Evolutionary conservation across 2,113 vertebrate genomes (phyloP), one percentile per base, ranked within the genome.

Genomic region (Bombycilla garrulus): DNA sequence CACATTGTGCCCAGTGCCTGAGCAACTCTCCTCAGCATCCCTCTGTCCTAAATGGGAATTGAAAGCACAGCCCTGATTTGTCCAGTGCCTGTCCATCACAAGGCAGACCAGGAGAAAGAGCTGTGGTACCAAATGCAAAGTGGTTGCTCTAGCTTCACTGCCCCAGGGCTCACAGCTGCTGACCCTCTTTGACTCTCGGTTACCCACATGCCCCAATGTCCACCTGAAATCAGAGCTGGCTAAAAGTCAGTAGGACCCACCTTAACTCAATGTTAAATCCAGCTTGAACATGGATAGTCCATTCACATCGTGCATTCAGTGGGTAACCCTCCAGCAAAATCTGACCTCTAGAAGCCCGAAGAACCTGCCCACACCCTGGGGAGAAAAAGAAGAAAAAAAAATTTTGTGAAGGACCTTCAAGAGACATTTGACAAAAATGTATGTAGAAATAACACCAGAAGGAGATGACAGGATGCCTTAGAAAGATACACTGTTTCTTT

Each of bases 271-370:
- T 98, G 76, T 98, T 98, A 92, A 99, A 98, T n/a, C 98, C 98
- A 45, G 96, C 95, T 74, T 98, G 98, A 95, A 99, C 98, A 17
- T 99, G 97, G 92, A 99, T 97, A 80, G 98, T 99, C 99, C 99
- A 99, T 93, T 99, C 99, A 9, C 99, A 99, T 61, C 98, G 98
- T 60, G 99, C 98, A 44, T 99, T 99, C 94, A 98, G 98, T 3
- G 99, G 99, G 93, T 99, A 99, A 95, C 99, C 98, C 92, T 99
- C 99, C 95, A 99, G 92, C 84, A 99, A 97, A 97, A 99, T 98
- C 83, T 99, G 99, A 79, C 99, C 99, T 88, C 98, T 98, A 7
- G 98, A 95, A 92, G 98, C 98, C 65, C 62, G 98, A 66, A 99
- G 98, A 88, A 99, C 98, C 82, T 99, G 98, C 29, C 99, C 99